A percentile compares a stretch with the other conserved stretches of the same genome.
phyloP scores from a whole-genome alignment of 2,797 vertebrate genomes.

The Buphagus erythrorhynchus region DNA sequence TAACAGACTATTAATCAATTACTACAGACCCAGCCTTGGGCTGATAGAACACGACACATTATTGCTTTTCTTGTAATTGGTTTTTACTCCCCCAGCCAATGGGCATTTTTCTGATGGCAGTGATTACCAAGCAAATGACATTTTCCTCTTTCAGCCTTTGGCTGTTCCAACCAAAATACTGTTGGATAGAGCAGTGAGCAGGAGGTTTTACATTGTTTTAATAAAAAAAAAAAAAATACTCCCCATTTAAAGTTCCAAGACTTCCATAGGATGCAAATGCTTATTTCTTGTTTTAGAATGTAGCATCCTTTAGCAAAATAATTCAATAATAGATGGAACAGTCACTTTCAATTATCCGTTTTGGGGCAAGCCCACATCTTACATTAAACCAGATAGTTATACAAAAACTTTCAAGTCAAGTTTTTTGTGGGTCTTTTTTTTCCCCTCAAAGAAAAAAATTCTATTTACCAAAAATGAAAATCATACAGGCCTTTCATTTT shows the following conservation, averaged over 20 bases:
- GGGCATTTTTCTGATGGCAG: not conserved
- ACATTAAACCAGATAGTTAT: not conserved
- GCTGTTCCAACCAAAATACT: not conserved
- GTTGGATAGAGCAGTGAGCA: not conserved
- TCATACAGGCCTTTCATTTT: not conserved
- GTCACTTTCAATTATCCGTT: not conserved
- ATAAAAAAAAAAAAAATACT: not conserved
- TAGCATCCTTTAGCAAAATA: not conserved
- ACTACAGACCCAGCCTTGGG: not conserved
- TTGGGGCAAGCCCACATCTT: rapidly evolving
- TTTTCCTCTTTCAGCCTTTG: not conserved
- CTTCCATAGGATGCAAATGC: not conserved
- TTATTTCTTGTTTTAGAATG: not conserved
- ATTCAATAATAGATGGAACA: not conserved
- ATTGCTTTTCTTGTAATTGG: not conserved
- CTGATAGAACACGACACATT: not conserved
- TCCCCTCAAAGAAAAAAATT: not conserved
- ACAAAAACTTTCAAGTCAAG: not conserved
- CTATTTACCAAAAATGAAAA: not conserved
- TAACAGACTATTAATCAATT: not conserved
- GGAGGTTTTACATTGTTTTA: not conserved
- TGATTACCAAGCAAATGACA: not conserved
- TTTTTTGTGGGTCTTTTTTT: rapidly evolving
- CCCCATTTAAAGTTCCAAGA: not conserved
- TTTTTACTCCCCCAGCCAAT: not conserved